Evolutionary conservation across 2,113 vertebrate genomes (phyloP), one percentile per base, ranked within the genome.

Genomic region (Boleophthalmus pectinirostris): DNA sequence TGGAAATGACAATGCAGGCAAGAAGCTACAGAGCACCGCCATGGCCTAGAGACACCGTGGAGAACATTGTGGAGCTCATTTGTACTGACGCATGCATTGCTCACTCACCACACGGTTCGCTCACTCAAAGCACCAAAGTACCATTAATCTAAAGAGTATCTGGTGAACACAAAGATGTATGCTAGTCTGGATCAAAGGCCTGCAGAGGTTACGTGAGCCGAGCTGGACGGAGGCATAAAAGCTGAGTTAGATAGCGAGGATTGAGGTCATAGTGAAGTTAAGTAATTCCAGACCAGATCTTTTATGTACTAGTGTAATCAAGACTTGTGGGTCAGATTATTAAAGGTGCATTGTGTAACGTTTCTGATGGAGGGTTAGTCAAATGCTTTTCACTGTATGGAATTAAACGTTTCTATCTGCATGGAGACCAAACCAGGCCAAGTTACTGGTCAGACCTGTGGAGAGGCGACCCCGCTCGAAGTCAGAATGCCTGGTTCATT

Each of bases 91-190:
- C 70, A 73, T 67, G 64, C 56, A 58, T 15, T 56, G 66, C 45
- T 83, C 69, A 84, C 66, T 85, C 84, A 81, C 18, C 61, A 49
- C 21, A 35, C 5, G 13, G 66, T 85, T 80, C 82, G 78, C 66
- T 89, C 82, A 84, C 75, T 51, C 53, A 9, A 49, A 74, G 54
- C 47, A 72, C 68, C 23, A 43, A 68, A 75, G 64, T 23, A 5
- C 18, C 71, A 74, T 83, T 78, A 75, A 82, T 75, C 81, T 75
- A 13, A 11, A 49, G 63, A 70, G 70, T 53, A 77, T 70, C 70
- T 78, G 29, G 15, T 53, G 70, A 85, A 73, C 83, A 73, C 81
- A 86, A 69, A 80, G 58, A n/a, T 49, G 70, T 68, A 75, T 24
- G 74, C 73, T 53, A 43, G 76, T 60, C 0, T 46, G 63, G 70